Evolutionary conservation across 2,797 vertebrate species (phyloP).

Genomic region (Squalus acanthias): DNA sequence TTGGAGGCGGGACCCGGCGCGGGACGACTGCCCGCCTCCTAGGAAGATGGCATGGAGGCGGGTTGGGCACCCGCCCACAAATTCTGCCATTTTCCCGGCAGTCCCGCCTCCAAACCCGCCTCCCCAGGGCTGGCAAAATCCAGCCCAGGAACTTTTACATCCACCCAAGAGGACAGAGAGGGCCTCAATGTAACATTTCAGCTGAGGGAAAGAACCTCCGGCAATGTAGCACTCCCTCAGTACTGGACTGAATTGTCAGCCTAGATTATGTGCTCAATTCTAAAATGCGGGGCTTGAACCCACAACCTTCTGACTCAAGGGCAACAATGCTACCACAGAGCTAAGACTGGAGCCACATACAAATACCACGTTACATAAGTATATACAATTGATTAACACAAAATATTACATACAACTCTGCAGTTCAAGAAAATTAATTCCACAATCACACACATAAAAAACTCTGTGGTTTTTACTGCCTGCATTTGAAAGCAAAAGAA

Average conservation of each 20-base stretch:
- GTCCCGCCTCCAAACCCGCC: too few relatives aligned
- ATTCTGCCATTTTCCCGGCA: too few relatives aligned
- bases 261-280: neutral
- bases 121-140: too few relatives aligned
- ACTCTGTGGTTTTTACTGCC: neutral
- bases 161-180: neutral
- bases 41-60: too few relatives aligned
- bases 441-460: neutral
- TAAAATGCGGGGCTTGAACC: neutral
- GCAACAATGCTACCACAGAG: neutral
- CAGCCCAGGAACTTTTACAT: neutral
- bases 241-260: neutral
- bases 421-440: slow-evolving; percentile 21
- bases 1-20: too few relatives aligned
- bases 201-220: neutral
- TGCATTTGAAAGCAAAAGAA: slow-evolving; percentile 24
- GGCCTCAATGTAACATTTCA: neutral
- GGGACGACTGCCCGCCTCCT: too few relatives aligned
- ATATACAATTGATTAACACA: neutral
- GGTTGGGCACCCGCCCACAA: too few relatives aligned
- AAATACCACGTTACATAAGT: neutral
- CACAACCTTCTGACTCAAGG: neutral
- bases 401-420: neutral
- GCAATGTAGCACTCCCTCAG: neutral
- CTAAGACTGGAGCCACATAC: neutral